These are phyloP conservation scores for Trematomus bernacchii DNA, from an alignment of 2,797 vertebrate species.

Conservation along the genomic window DNA sequence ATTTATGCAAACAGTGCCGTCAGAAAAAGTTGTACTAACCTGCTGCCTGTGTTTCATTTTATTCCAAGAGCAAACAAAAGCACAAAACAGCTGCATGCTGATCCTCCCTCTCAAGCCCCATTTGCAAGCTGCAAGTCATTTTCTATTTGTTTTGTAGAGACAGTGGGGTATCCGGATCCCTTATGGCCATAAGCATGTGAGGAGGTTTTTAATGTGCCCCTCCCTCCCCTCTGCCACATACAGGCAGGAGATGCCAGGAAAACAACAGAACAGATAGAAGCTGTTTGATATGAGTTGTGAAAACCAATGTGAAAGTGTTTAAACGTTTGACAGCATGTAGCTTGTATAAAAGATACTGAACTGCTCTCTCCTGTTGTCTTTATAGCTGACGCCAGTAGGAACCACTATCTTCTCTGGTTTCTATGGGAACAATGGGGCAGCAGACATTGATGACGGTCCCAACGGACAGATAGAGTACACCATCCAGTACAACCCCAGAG, in stretches of 20 bases:
- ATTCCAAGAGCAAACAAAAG: constrained; percentile 38
- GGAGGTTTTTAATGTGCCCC: constrained; percentile 30
- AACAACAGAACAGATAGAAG: constrained; percentile 2
- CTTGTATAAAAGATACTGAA: background rate
- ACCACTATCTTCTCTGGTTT: constrained; percentile 98
- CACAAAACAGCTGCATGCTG: constrained; percentile 28
- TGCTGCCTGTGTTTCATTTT: constrained; percentile 29
- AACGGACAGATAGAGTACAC: constrained; percentile 98
- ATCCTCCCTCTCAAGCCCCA: constrained; percentile 39
- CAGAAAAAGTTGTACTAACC: constrained; percentile 7
- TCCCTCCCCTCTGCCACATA: constrained; percentile 29
- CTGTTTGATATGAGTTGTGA: constrained; percentile 12
- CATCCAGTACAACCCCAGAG: constrained; percentile 93
- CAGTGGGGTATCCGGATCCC: constrained; percentile 35
- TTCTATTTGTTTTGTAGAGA: constrained; percentile 46
- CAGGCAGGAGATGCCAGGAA: constrained; percentile 10
- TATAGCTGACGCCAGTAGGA: constrained; percentile 95
- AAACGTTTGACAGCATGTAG: constrained; percentile 32
- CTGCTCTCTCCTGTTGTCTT: constrained; percentile 34
- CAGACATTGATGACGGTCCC: constrained; percentile 96
- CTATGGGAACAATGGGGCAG: constrained; percentile 93
- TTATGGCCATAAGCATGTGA: constrained; percentile 16
- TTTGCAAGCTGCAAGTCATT: constrained; percentile 45
- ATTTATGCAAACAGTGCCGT: background rate
- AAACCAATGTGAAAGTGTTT: constrained; percentile 15